phyloP scores from a whole-genome alignment of 2,888 invertebrate genomes.

The Rugalucina vietnamica region DNA sequence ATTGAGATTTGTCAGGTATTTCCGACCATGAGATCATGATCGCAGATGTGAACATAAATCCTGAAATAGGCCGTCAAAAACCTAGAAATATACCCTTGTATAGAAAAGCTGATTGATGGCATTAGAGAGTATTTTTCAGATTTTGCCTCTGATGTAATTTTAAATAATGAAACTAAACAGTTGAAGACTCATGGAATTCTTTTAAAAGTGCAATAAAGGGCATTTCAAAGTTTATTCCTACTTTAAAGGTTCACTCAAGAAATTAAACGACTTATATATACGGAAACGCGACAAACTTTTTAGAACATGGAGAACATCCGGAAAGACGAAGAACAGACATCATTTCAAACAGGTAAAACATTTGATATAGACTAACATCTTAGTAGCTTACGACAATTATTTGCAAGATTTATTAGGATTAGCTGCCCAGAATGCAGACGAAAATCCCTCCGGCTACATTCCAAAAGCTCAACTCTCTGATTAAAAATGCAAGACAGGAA shows the following conservation, averaged over 20 bases:
- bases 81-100: too few species aligned
- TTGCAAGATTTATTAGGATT: conserved; percentile 11
- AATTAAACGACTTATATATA: conserved; percentile 7
- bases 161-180: too few species aligned
- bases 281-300: not conserved
- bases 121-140: too few species aligned
- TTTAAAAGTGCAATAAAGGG: too few species aligned
- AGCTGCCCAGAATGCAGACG: not conserved
- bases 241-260: conserved; percentile 12
- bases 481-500: conserved; percentile 27
- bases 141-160: too few species aligned
- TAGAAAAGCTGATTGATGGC: too few species aligned
- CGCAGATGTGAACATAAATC: too few species aligned
- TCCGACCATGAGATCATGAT: too few species aligned
- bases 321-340: not conserved
- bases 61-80: too few species aligned
- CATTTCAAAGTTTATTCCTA: too few species aligned
- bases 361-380: not conserved
- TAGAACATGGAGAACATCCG: not conserved
- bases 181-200: too few species aligned
- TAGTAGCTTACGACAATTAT: conserved; percentile 4
- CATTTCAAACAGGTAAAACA: conserved; percentile 9
- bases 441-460: not conserved
- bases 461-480: conserved; percentile 9
- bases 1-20: too few species aligned